Base-by-base conservation (phyloP, 2,113 vertebrate species). In the Erythrocercus mccallii region DNA sequence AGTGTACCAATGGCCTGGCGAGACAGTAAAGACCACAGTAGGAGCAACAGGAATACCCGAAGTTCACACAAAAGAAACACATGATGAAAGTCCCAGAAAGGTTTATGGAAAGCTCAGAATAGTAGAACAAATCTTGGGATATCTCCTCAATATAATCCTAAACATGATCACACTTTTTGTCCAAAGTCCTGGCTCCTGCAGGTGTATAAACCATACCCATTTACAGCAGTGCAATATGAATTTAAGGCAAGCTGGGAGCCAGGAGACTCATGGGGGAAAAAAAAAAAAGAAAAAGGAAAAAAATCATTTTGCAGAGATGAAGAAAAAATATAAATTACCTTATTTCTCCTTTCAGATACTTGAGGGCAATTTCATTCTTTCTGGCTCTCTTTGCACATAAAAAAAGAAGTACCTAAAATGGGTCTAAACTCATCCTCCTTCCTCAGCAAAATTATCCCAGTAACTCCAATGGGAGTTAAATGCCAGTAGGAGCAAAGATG, bases 261-360 rank as follows among this genome's bases (percentile, higher is more conserved):
- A 66, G 48, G 4, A 73, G 15, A 48, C 17, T 40, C 22, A 61
- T 27, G 11, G 12, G 40, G 24, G 42, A 25, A 57, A 7, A 11
- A 10, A 17, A 8, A 38, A 53, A 6, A 8, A 9, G 12, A 7
- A 42, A 6, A 7, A 31, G 1, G 11, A 40, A n/a, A 19, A 24
- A 6, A 48, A 27, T 8, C 6, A 58, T 31, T 30, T 57, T 86
- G 10, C 15, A 74, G 35, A 74, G 42, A 20, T 56, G 22, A 16
- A 25, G 10, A 21, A 40, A 54, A 53, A 50, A 62, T n/a, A n/a
- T n/a, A 57, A 22, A 35, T n/a, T 56, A 35, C 47, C 40, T 82
- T 88, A 66, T 47, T 90, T 93, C 48, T 76, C 48, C 35, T 90
- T 76, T 85, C 57, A 93, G 38, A 30, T 62, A 85, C 56, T 88